Evolutionary conservation across 2,888 invertebrate species (phyloP).

Genomic region (Eupithecia inturbata): DNA sequence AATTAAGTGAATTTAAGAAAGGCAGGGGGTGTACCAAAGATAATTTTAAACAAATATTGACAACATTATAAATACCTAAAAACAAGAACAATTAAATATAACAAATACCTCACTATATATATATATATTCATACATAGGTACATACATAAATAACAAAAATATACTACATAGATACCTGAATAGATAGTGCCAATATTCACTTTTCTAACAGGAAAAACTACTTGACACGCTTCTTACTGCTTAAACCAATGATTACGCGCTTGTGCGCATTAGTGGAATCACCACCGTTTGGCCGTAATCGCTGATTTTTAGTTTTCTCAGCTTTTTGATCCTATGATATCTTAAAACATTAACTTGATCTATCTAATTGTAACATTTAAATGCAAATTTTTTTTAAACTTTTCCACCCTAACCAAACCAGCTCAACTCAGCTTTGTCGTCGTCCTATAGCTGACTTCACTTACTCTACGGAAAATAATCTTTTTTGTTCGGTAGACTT

Average conservation of each 20-base stretch:
- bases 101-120: too few species aligned
- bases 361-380: neutral
- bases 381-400: neutral
- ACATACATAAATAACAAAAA: too few species aligned
- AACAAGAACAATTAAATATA: too few species aligned
- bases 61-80: too few species aligned
- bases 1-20: too few species aligned
- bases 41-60: too few species aligned
- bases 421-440: neutral
- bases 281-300: neutral
- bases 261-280: neutral
- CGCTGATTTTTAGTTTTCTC: neutral
- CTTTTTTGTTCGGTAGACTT: conserved; percentile 52
- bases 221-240: neutral
- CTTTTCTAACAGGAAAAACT: too few species aligned
- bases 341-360: neutral
- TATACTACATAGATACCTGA: too few species aligned
- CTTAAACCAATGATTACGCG: neutral
- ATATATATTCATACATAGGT: too few species aligned
- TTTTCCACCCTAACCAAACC: neutral
- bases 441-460: neutral
- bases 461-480: conserved; percentile 25
- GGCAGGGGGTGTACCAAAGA: too few species aligned
- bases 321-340: neutral
- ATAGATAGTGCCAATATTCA: too few species aligned